These are phyloP conservation scores for Laothoe populi DNA, from an alignment of 2,888 invertebrate species.

Conservation along the genomic window DNA sequence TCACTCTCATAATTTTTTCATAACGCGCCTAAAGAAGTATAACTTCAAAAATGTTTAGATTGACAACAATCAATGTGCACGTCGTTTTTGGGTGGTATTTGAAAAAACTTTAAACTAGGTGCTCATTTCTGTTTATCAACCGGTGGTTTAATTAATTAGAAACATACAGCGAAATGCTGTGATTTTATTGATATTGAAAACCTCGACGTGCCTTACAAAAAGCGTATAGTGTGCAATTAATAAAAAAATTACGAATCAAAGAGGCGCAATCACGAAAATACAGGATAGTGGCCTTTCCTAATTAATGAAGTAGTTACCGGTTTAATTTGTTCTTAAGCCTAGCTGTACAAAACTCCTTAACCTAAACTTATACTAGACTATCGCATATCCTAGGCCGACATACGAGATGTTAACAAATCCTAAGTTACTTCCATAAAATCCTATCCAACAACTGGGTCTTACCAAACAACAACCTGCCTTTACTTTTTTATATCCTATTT, in stretches of 20 bases:
- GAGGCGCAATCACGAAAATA: conserved; percentile 9
- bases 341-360: conserved; percentile 11
- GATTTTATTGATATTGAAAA: neutral
- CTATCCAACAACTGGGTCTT: neutral
- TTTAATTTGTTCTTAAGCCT: conserved; percentile 10
- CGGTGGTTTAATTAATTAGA: too few species aligned
- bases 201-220: conserved; percentile 9
- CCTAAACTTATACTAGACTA: neutral
- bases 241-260: neutral
- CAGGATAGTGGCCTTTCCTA: conserved; percentile 21
- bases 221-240: conserved; percentile 21
- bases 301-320: conserved; percentile 29
- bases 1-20: too few species aligned
- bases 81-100: too few species aligned
- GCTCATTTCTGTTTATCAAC: too few species aligned
- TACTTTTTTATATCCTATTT: neutral
- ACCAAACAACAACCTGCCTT: neutral
- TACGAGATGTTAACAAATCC: neutral
- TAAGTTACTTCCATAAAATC: neutral
- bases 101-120: too few species aligned
- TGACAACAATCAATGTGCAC: too few species aligned
- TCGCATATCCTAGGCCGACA: neutral
- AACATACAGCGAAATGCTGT: neutral
- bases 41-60: too few species aligned
- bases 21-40: too few species aligned